Evolutionary conservation across 2,888 invertebrate genomes (phyloP).

Genomic region (Apamea epomidion): DNA sequence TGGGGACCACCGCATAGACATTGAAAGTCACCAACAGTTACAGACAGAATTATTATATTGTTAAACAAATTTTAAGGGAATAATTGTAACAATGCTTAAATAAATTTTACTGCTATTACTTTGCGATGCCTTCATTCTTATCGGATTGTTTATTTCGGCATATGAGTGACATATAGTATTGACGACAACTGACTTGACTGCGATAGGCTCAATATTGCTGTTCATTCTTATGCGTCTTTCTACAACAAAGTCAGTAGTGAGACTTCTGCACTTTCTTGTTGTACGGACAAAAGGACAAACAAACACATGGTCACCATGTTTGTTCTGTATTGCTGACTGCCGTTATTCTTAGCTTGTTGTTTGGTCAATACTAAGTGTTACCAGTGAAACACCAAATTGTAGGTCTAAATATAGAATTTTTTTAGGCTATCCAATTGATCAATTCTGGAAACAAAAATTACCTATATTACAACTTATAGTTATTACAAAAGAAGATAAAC

Average conservation of each 20-base stretch:
- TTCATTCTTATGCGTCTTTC: neutral
- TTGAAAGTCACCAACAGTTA: no score
- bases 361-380: constrained; percentile 36
- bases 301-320: constrained; percentile 57
- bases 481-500: neutral
- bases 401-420: neutral
- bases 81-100: no score
- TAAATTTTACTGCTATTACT: neutral
- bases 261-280: constrained; percentile 19
- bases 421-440: neutral
- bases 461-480: no score
- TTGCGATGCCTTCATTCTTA: neutral
- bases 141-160: neutral
- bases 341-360: constrained; percentile 51
- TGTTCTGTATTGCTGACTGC: constrained; percentile 57
- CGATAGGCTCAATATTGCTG: neutral
- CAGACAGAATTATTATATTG: neutral
- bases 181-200: neutral
- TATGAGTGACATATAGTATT: neutral
- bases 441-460: neutral
- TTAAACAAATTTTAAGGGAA: no score
- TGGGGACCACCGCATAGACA: no score
- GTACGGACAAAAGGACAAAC: constrained; percentile 39
- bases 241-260: neutral
- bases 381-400: constrained; percentile 2